Base-by-base conservation (phyloP, 2,888 invertebrate genomes). In the Spatulosminthurus flaviceps region DNA sequence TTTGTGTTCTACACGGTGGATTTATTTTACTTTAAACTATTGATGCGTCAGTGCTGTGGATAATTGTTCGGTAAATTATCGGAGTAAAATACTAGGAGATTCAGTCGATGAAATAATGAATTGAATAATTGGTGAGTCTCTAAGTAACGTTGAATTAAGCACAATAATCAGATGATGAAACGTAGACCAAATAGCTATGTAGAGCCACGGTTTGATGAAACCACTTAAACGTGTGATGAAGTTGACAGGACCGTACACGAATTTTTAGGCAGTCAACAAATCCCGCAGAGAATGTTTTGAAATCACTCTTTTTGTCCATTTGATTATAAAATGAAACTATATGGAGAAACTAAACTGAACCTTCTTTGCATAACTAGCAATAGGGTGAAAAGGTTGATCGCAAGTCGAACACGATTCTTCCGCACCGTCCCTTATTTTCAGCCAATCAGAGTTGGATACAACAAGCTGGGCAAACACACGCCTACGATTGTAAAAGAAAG, bases 141-240 rank as follows among this genome's bases (percentile, higher is more conserved):
- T 22, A 64, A 64, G 16, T 4, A 34, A 51, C 28, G 1, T 5
- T 19, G n/a, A 9, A 22, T 60, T 60, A 28, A 26, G 28, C 60
- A 81, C 78, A 80, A 77, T 72, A 79, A 80, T 83, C 82, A 28
- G 85, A 80, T 21, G 79, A 81, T 43, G 83, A 82, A 22, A 84
- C 80, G 42, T 80, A 82, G 89, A 95, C 93, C 87, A 95, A 90
- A 87, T 94, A 94, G 87, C 95, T 94, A 91, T 95, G 95, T 81
- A 95, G 91, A 86, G 92, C 93, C 87, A 94, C 93, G 84, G 95
- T 95, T 89, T 95, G 95, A 88, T 95, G 95, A 88, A 95, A 90
- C 95, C 95, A 95, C 95, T 95, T 95, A 93, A 94, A 95, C 88
- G 95, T 95, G 89, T 95, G 95, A 89, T 95, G 94, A 89, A 95